These are phyloP conservation scores for Aplochiton taeniatus DNA, from an alignment of 2,797 vertebrate species.

Conservation along the genomic window DNA sequence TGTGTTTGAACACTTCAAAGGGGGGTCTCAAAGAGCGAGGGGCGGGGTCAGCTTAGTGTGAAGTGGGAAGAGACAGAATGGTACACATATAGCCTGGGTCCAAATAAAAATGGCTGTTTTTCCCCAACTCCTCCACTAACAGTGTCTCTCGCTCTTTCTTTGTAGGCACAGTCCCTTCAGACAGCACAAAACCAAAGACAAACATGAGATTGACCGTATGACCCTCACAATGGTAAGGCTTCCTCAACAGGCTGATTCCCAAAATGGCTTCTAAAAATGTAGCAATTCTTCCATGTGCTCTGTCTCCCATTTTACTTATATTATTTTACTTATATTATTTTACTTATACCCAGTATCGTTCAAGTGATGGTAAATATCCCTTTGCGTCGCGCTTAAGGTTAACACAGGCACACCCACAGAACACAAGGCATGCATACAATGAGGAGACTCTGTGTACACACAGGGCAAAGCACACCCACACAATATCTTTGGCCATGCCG, in stretches of 20 bases:
- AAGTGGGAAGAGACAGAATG: background rate
- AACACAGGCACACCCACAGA: background rate
- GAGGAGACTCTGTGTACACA: slow-evolving; percentile 25
- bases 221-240: slow-evolving; percentile 94
- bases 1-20: slow-evolving; percentile 63
- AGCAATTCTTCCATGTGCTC: no score
- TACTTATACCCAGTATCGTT: no score
- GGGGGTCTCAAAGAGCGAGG: slow-evolving; percentile 13
- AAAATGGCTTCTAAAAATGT: no score
- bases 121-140: background rate
- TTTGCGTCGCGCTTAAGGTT: no score
- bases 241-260: background rate
- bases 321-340: no score
- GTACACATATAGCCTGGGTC: no score
- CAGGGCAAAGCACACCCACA: background rate
- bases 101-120: slow-evolving; percentile 7
- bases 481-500: background rate
- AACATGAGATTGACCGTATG: slow-evolving; percentile 98
- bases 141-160: slow-evolving; percentile 4
- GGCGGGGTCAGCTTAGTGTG: no score
- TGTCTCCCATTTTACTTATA: no score
- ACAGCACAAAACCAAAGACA: slow-evolving; percentile 99
- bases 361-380: no score
- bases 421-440: no score
- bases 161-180: slow-evolving; percentile 96